Evolutionary conservation across 2,888 invertebrate genomes (phyloP).

Genomic region (Tyria jacobaeae): DNA sequence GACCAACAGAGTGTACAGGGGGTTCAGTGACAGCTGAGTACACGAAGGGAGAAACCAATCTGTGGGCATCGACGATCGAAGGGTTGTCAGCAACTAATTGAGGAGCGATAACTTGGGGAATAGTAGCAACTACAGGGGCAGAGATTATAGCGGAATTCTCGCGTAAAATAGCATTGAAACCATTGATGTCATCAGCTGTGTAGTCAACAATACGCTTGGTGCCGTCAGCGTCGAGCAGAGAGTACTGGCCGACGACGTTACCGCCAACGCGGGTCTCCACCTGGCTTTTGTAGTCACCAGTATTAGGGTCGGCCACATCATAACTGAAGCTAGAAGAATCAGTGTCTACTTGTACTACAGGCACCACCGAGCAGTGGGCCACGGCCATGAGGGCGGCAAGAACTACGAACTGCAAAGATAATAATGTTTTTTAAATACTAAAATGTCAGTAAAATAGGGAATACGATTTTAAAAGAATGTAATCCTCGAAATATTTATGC

Average conservation of each 20-base stretch:
- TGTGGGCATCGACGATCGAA: slow-evolving; percentile 43
- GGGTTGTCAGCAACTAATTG: slow-evolving; percentile 47
- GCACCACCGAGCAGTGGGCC: slow-evolving; percentile 80
- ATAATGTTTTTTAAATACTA: not conserved
- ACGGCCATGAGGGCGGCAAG: slow-evolving; percentile 74
- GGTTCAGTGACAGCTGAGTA: slow-evolving; percentile 16
- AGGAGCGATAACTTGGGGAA: slow-evolving; percentile 34
- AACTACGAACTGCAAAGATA: slow-evolving; percentile 70
- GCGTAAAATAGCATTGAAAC: slow-evolving; percentile 87
- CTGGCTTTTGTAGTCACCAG: slow-evolving; percentile 87
- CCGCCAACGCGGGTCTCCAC: slow-evolving; percentile 84
- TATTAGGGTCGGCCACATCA: slow-evolving; percentile 85
- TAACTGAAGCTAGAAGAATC: slow-evolving; percentile 85
- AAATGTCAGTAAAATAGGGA: too few relatives aligned
- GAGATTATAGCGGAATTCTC: slow-evolving; percentile 78
- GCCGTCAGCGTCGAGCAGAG: slow-evolving; percentile 85
- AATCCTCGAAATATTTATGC: too few relatives aligned
- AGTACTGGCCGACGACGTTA: slow-evolving; percentile 85
- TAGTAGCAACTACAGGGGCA: slow-evolving; percentile 49
- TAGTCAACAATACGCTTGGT: slow-evolving; percentile 86
- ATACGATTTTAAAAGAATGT: too few relatives aligned
- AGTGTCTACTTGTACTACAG: slow-evolving; percentile 82
- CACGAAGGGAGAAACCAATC: slow-evolving; percentile 31
- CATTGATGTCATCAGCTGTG: slow-evolving; percentile 84
- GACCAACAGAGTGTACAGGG: not conserved